These are phyloP conservation scores for Drosophila ezoana DNA, from an alignment of 2,888 invertebrate species.

Conservation along the genomic window DNA sequence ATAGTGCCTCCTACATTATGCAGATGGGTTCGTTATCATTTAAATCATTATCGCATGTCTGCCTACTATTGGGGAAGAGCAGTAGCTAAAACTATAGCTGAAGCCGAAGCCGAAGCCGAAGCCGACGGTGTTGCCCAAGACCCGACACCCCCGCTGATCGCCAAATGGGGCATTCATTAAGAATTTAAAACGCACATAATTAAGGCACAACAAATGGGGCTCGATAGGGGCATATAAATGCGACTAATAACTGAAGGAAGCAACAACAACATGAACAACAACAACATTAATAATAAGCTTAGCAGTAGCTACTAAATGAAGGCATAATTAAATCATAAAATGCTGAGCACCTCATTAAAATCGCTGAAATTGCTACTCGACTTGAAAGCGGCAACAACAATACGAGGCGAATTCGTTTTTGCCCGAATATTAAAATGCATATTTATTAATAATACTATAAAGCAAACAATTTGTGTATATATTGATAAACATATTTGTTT, in stretches of 20 bases:
- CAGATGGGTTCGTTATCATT: slow-evolving; percentile 73
- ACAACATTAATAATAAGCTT: slow-evolving; percentile 15
- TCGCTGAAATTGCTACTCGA: slow-evolving; percentile 75
- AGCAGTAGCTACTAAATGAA: slow-evolving; percentile 60
- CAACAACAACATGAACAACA: slow-evolving; percentile 34
- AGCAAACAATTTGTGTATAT: slow-evolving; percentile 30
- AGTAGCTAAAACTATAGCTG: neutral
- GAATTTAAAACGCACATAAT: slow-evolving; percentile 78
- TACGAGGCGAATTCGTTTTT: slow-evolving; percentile 34
- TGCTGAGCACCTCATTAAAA: slow-evolving; percentile 80
- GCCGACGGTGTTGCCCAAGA: neutral
- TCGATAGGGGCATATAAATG: slow-evolving; percentile 59
- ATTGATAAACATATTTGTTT: slow-evolving; percentile 72
- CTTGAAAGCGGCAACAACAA: slow-evolving; percentile 62
- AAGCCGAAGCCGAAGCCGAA: neutral
- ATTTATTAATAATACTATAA: slow-evolving; percentile 49
- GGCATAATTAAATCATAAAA: slow-evolving; percentile 80
- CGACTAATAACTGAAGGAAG: slow-evolving; percentile 41
- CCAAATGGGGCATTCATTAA: slow-evolving; percentile 74
- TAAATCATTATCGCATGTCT: slow-evolving; percentile 71
- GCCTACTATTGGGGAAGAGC: slow-evolving; percentile 35
- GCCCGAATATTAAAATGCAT: slow-evolving; percentile 55
- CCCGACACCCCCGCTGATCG: slow-evolving; percentile 36
- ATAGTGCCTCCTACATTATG: slow-evolving; percentile 49
- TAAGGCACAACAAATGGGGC: slow-evolving; percentile 74